Evolutionary conservation across 2,797 vertebrate species (phyloP).

Genomic region (Sphenodon punctatus): DNA sequence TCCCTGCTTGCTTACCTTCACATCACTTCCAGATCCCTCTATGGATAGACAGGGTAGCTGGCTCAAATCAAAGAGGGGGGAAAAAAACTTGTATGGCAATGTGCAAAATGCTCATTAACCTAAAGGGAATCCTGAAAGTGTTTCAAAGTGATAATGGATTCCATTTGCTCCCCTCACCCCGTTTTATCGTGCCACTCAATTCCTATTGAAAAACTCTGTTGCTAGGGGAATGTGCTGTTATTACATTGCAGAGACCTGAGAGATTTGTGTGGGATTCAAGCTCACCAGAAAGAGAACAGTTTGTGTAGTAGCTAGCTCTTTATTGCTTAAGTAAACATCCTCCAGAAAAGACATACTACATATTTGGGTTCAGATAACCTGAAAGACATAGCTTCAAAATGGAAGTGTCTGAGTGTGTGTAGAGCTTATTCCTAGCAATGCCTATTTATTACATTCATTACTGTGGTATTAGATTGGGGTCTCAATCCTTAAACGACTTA

Average conservation of each 20-base stretch:
- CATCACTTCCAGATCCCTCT: too few species aligned
- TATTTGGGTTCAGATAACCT: not conserved
- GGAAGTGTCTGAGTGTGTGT: too few species aligned
- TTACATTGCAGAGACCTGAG: not conserved
- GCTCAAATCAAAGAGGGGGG: too few species aligned
- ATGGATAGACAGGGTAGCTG: fast-evolving
- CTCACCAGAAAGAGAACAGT: not conserved
- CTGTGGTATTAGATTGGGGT: too few species aligned
- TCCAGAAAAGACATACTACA: not conserved
- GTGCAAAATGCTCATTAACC: not conserved
- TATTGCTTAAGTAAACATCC: not conserved
- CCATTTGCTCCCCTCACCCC: not conserved
- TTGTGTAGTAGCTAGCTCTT: not conserved
- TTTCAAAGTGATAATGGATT: not conserved
- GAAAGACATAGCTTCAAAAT: too few species aligned
- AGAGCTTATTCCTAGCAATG: too few species aligned
- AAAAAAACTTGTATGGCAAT: not conserved
- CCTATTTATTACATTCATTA: too few species aligned
- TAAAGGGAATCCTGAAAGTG: not conserved
- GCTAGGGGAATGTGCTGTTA: not conserved
- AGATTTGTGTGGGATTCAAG: not conserved
- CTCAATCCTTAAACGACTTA: too few species aligned
- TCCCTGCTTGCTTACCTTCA: not conserved
- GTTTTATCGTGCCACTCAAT: not conserved
- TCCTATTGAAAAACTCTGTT: not conserved